Evolutionary conservation across 2,888 invertebrate genomes (phyloP), one percentile per base, ranked within the genome.

Genomic region (Sepioteuthis lessoniana): DNA sequence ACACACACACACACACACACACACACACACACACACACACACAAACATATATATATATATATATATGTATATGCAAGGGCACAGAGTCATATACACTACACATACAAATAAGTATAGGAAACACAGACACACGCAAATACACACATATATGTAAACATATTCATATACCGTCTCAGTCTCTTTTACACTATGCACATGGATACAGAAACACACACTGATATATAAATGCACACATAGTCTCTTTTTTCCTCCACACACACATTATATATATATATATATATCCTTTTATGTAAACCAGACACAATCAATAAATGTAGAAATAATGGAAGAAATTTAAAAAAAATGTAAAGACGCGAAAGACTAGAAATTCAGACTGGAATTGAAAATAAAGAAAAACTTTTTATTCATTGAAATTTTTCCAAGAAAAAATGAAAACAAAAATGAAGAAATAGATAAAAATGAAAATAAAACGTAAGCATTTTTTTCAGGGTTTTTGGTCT

Each of bases 321-420:
- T n/a, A 76, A 76, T 0, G 2, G 13, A 1, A n/a, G 76, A 76
- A 76, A 76, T 28, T 76, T 8, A 76, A 76, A 31, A 76, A 76
- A 31, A 10, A 76, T n/a, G n/a, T n/a, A n/a, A 35, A 76, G n/a
- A 35, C 16, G 19, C 35, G 25, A n/a, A 35, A 76, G 76, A 76
- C 76, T n/a, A 35, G n/a, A 76, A 16, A n/a, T 76, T 10, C n/a
- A 76, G n/a, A 13, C 35, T 76, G 76, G 19, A 76, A 76, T 76
- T n/a, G n/a, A 25, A 76, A 76, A 76, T 76, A n/a, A n/a, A 76
- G 76, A n/a, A 76, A 16, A 76, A 76, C 13, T 76, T 35, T n/a
- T n/a, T n/a, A 76, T 76, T 25, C 76, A 76, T 76, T 76, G 76
- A 76, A 76, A 76, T 76, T 76, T 76, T 76, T 76, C 76, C 76